These are phyloP conservation scores for Agrotis exclamationis DNA, from an alignment of 2,888 invertebrate genomes.

Conservation along the genomic window DNA sequence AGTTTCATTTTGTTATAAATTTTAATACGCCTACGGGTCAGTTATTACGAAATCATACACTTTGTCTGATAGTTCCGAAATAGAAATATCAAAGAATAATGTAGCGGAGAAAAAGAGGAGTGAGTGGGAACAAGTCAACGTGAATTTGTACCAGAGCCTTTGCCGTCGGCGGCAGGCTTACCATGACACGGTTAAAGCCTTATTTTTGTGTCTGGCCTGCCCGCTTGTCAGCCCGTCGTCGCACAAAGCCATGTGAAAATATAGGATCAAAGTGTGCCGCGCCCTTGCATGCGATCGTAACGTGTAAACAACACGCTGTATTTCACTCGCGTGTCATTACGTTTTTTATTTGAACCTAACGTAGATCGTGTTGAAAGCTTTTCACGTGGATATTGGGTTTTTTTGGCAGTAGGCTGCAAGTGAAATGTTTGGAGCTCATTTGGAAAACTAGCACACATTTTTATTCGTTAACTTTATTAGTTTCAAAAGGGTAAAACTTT, in stretches of 20 bases:
- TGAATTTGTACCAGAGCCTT: conserved; percentile 89
- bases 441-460: background rate
- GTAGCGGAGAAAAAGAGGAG: conserved; percentile 74
- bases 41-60: conserved; percentile 17
- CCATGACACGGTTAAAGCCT: conserved; percentile 90
- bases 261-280: conserved; percentile 89
- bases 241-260: conserved; percentile 90
- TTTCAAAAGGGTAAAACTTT: background rate
- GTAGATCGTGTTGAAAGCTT: conserved; percentile 59
- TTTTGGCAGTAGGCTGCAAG: conserved; percentile 25
- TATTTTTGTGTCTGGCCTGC: conserved; percentile 90
- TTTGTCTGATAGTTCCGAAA: conserved; percentile 34
- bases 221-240: conserved; percentile 89
- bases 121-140: conserved; percentile 85
- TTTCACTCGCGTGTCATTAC: conserved; percentile 75
- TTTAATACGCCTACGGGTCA: background rate
- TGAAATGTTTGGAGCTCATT: conserved; percentile 16
- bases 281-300: conserved; percentile 79
- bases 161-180: conserved; percentile 90
- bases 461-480: conserved; percentile 2
- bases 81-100: conserved; percentile 74
- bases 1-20: background rate
- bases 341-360: conserved; percentile 61
- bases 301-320: conserved; percentile 76
- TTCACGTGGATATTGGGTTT: conserved; percentile 59